Conservation (phyloP, 2,113 vertebrate genomes). For the Sylvietta virens region DNA sequence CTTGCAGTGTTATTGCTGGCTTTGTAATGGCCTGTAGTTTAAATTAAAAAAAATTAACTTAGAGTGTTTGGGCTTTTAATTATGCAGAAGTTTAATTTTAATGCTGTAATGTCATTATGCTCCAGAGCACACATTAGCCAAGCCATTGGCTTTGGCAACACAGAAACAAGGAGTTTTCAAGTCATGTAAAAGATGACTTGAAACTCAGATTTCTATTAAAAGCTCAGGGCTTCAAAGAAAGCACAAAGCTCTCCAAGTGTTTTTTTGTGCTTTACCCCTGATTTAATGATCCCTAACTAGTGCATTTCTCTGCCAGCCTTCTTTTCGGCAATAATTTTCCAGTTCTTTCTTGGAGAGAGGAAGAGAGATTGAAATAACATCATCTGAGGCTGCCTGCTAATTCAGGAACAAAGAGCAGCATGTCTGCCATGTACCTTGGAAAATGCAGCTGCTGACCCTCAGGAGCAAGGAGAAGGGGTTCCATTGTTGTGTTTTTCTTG, state of each 20-base stretch:
- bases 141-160: background rate
- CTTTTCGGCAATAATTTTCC: background rate
- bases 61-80: background rate
- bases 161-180: background rate
- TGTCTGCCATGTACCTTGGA: background rate
- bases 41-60: background rate
- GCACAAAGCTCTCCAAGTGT: background rate
- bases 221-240: background rate
- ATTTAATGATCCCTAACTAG: background rate
- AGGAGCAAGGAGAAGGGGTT: background rate
- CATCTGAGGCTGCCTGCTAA: background rate
- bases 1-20: background rate
- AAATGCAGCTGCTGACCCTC: background rate
- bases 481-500: background rate
- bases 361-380: background rate
- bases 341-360: background rate
- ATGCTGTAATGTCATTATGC: background rate
- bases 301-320: background rate
- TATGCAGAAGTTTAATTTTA: constrained; percentile 8
- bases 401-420: rapidly evolving
- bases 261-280: background rate
- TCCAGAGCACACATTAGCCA: background rate
- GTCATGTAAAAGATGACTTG: background rate
- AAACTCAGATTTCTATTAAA: background rate
- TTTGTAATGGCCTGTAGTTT: background rate